A percentile compares a stretch with the other conserved stretches of the same genome.
Conservation (phyloP, 2,113 vertebrate species). For the Okapia johnstoni region DNA sequence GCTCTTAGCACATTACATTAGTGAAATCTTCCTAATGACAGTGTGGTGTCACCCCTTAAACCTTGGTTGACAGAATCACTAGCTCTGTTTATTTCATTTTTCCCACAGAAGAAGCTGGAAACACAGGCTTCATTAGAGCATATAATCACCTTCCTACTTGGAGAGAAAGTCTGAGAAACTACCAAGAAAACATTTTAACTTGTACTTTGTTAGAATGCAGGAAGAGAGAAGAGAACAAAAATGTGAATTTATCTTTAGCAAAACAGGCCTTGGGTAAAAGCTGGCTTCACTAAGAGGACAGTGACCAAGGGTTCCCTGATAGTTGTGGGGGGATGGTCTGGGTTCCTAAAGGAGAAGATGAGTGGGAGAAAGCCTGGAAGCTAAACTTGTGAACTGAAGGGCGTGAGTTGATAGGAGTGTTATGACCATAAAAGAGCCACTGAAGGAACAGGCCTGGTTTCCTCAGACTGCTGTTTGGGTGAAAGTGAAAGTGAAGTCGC, state of each 20-base stretch:
- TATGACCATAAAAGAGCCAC: neutral
- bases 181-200: neutral
- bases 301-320: neutral
- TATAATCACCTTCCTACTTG: neutral
- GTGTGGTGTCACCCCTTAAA: neutral
- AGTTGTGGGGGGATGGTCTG: neutral
- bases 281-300: neutral
- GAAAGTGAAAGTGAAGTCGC: too few species aligned
- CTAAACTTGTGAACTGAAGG: neutral
- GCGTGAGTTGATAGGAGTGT: neutral
- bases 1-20: neutral
- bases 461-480: neutral
- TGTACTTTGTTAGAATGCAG: slow-evolving; percentile 1
- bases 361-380: neutral
- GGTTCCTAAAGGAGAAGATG: neutral
- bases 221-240: neutral
- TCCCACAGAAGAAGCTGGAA: neutral
- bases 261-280: neutral
- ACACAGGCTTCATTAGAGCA: neutral
- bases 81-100: neutral
- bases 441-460: neutral
- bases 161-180: neutral
- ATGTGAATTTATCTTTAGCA: neutral
- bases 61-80: neutral
- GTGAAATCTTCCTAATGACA: neutral